phyloP scores from a whole-genome alignment of 2,113 vertebrate species.

The Oceanodroma tethys region DNA sequence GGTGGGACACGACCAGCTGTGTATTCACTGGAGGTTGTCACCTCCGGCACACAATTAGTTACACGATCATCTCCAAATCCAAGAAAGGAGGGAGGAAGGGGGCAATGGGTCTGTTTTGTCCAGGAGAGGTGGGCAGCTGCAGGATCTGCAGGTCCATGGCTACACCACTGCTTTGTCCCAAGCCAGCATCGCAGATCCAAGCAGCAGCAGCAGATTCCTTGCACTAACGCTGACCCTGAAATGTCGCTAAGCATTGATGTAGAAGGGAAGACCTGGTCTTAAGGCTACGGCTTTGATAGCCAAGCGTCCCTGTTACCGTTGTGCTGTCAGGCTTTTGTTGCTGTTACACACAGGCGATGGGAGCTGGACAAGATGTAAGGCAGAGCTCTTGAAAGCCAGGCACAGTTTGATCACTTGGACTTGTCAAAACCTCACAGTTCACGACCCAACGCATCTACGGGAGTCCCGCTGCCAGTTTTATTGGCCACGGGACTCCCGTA shows the following conservation, averaged over 20 bases:
- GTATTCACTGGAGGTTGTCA: not conserved
- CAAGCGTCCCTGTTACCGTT: not conserved
- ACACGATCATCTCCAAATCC: not conserved
- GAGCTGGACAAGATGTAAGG: not conserved
- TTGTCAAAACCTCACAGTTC: not conserved
- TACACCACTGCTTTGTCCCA: not conserved
- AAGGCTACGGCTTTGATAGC: not conserved
- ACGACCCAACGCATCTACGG: fast-evolving
- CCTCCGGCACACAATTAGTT: not conserved
- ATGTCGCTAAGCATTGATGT: not conserved
- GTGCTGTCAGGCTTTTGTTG: not conserved
- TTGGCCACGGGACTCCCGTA: not conserved
- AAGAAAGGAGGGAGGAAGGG: not conserved
- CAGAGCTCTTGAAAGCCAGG: not conserved
- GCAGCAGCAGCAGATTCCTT: not conserved
- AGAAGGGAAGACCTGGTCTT: not conserved
- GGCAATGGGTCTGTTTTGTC: not conserved
- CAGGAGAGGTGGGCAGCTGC: not conserved
- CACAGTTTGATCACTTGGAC: not conserved
- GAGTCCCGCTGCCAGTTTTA: not conserved
- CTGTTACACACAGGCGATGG: fast-evolving
- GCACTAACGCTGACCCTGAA: not conserved
- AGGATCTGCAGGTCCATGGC: not conserved
- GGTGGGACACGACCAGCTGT: not conserved
- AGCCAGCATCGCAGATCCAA: not conserved